Evolutionary conservation across 2,113 vertebrate genomes (phyloP).

Genomic region (Blennius ocellaris): DNA sequence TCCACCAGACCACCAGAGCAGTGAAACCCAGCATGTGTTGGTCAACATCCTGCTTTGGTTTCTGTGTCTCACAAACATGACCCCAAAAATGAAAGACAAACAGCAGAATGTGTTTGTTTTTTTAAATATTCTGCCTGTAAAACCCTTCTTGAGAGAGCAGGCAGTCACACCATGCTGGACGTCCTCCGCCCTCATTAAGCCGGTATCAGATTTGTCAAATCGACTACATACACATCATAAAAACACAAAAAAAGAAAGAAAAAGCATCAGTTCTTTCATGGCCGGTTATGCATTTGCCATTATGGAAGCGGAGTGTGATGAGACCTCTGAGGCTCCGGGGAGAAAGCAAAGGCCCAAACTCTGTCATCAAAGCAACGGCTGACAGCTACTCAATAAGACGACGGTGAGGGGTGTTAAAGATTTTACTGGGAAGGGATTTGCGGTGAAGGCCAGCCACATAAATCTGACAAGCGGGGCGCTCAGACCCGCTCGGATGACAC

Average conservation of each 20-base stretch:
- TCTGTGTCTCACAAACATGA: conserved; percentile 3
- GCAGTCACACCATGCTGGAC: neutral
- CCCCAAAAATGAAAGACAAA: conserved; percentile 7
- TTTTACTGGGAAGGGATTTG: conserved; percentile 78
- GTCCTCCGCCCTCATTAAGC: conserved; percentile 38
- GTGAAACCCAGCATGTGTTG: too few relatives aligned
- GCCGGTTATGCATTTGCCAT: conserved; percentile 48
- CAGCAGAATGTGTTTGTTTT: conserved; percentile 27
- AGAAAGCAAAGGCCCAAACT: conserved; percentile 63
- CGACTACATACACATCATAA: conserved; percentile 16
- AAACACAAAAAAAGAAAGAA: conserved; percentile 26
- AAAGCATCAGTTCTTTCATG: conserved; percentile 9
- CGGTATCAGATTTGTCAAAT: conserved; percentile 49
- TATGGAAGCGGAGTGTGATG: conserved; percentile 32
- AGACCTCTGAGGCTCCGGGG: conserved; percentile 49
- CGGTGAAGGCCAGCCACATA: conserved; percentile 67
- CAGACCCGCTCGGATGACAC: conserved; percentile 67
- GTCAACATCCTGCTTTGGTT: conserved; percentile 5
- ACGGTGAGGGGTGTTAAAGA: conserved; percentile 73
- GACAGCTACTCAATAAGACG: conserved; percentile 78
- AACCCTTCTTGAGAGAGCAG: too few relatives aligned
- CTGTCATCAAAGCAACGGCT: conserved; percentile 69
- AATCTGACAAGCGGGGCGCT: conserved; percentile 73
- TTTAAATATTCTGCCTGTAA: conserved; percentile 15
- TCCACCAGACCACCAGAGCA: too few relatives aligned